Base-by-base conservation (phyloP, 2,888 invertebrate genomes). In the Himalopsyche japonica region DNA sequence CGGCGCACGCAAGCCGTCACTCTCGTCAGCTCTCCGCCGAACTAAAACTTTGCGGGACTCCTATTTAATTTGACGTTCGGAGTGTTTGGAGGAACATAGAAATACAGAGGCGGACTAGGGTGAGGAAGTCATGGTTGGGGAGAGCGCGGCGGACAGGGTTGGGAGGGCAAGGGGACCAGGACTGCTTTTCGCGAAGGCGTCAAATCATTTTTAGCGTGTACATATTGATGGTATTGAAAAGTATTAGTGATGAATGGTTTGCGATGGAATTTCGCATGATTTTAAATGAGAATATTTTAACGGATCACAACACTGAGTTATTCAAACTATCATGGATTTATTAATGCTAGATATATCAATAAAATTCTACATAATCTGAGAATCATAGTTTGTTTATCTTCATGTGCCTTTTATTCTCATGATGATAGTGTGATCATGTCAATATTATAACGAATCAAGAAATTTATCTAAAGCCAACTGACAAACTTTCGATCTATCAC, bases 21-120 rank as follows among this genome's bases (percentile, higher is more conserved):
- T 85, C 86, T 47, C 76, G 57, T 57, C 57, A 47, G 70, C 43
- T 49, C 82, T 82, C 81, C 64, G 76, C 81, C 81, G 77, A 86
- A 86, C 84, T 86, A 85, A 87, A 87, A 86, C 84, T 87, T 87
- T 87, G 86, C 83, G 83, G 85, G 80, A 83, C 77, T 85, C 80
- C 84, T 86, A 83, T 87, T 87, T 87, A 87, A 87, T 87, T 87
- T 87, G 87, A 87, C 87, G 84, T 87, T 85, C 80, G 80, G 78
- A 83, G 84, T 80, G 82, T 82, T 82, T 77, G 37, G 37, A 57
- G 82, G 57, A 57, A 57, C 57, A 57, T 24, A 57, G 20, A 57
- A 57, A 57, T 24, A 57, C 47, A 47, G 47, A 8, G 76, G 49
- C 47, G 43, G 34, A 76, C 20, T 24, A 77, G 76, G 20, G 80